Base-by-base conservation (phyloP, 2,888 invertebrate species). In the Griposia aprilina region DNA sequence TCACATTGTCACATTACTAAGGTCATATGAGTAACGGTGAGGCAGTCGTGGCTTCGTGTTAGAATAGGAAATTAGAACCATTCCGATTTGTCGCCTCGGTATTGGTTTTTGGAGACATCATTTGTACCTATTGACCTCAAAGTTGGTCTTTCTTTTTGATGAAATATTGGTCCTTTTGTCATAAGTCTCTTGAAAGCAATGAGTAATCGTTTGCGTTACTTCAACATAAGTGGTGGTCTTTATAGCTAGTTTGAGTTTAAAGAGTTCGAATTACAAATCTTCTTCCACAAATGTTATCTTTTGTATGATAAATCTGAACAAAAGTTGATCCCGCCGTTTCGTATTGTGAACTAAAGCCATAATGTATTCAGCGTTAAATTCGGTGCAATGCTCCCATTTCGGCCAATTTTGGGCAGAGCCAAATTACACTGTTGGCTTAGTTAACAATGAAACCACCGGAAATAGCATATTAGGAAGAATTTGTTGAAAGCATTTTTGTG, bases 1-100 rank as follows among this genome's bases (percentile, higher is more conserved):
- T 89, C 92, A 91, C 88, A 93, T 95, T 95, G 95, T 95, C 94
- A 93, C 93, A 88, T 94, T 90, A 87, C 81, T 94, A 93, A 94
- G 95, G 94, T 91, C 91, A 83, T 65, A 81, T 75, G 84, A 82
- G 78, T 87, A 81, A 88, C 88, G 86, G 81, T 88, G 80, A 78
- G 84, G 76, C 57, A 68, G 48, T 78, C 60, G 63, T 77, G 65
- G 52, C 30, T 62, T 73, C 80, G 76, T 82, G 78, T 76, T 82
- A 71, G 76, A 82, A 83, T 80, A 70, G 75, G 62, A 71, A 80
- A 88, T 85, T 84, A 87, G 87, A 75, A 79, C 86, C 79, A 86
- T 78, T 80, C 62, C 20, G 66, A 70, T 71, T 77, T 86, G 70
- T 66, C 78, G 57, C 65, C 59, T 73, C 59, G 23, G 48, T 78